Evolutionary conservation across 2,113 vertebrate genomes (phyloP).

Genomic region (Tamias sibiricus): DNA sequence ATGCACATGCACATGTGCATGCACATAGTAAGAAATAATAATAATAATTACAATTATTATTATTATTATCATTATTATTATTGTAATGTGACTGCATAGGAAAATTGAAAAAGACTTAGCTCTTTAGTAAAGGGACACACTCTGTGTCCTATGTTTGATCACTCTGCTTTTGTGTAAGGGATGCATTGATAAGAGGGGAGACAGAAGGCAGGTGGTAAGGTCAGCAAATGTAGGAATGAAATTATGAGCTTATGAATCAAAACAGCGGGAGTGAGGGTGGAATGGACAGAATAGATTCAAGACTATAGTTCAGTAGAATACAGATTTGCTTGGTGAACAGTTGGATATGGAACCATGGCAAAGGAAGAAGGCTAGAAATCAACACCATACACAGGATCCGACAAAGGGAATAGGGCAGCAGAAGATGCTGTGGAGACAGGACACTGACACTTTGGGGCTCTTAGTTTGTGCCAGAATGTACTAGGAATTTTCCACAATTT

Average conservation of each 20-base stretch:
- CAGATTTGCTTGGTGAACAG: not conserved
- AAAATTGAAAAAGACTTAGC: not conserved
- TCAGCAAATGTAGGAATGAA: not conserved
- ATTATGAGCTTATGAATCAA: not conserved
- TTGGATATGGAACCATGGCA: not conserved
- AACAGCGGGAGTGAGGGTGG: not conserved
- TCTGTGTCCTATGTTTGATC: not conserved
- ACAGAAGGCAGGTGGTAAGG: not conserved
- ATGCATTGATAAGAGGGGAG: not conserved
- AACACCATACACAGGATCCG: not conserved
- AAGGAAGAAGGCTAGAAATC: not conserved
- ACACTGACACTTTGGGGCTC: not conserved
- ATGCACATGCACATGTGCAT: too few species aligned
- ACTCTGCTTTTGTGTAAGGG: not conserved
- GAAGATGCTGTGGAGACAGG: not conserved
- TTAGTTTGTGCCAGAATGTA: not conserved
- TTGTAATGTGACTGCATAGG: not conserved
- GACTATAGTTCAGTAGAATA: not conserved
- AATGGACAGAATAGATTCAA: not conserved
- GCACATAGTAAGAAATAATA: too few species aligned
- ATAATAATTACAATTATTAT: too few species aligned
- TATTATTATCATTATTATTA: too few species aligned
- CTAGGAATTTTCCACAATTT: not conserved
- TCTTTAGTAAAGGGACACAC: not conserved
- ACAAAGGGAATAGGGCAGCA: not conserved